A percentile compares a stretch with the other conserved stretches of the same genome.
These are phyloP conservation scores for Akabosia matsudoensis DNA, from an alignment of 1,140 invertebrate species.

Conservation along the genomic window DNA sequence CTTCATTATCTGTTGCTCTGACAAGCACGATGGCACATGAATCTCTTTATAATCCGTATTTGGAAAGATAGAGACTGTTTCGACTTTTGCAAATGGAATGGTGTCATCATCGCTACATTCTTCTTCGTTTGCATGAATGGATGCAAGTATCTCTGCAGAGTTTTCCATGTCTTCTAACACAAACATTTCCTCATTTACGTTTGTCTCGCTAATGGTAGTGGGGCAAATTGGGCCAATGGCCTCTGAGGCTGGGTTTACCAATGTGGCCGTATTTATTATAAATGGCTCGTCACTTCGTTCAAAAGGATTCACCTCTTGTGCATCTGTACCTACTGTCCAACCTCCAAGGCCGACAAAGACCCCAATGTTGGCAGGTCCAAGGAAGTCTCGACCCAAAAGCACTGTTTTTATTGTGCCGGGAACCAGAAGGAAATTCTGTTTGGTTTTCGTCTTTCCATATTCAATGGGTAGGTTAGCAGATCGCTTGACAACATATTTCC, in stretches of 20 bases:
- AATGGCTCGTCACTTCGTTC: neutral
- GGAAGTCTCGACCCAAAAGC: conserved; percentile 38
- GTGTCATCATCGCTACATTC: neutral
- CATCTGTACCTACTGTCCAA: neutral
- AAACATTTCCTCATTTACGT: neutral
- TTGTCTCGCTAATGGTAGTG: neutral
- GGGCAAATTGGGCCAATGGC: neutral
- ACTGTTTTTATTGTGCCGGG: neutral
- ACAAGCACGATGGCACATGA: neutral
- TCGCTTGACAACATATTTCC: neutral
- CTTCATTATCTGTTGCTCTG: neutral
- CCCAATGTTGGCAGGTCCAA: neutral
- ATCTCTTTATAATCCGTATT: neutral
- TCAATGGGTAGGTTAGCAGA: neutral
- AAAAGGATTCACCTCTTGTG: neutral
- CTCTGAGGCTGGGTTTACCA: neutral
- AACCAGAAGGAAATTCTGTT: conserved; percentile 12
- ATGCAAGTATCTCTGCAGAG: neutral
- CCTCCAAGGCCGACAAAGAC: conserved; percentile 21
- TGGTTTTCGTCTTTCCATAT: neutral
- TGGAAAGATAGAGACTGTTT: neutral
- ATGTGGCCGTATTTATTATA: neutral
- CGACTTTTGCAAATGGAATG: neutral
- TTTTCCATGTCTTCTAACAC: neutral
- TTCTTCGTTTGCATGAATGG: neutral